Evolutionary conservation across 1,140 invertebrate genomes (phyloP).

Genomic region (Caenorhabditis remanei): DNA sequence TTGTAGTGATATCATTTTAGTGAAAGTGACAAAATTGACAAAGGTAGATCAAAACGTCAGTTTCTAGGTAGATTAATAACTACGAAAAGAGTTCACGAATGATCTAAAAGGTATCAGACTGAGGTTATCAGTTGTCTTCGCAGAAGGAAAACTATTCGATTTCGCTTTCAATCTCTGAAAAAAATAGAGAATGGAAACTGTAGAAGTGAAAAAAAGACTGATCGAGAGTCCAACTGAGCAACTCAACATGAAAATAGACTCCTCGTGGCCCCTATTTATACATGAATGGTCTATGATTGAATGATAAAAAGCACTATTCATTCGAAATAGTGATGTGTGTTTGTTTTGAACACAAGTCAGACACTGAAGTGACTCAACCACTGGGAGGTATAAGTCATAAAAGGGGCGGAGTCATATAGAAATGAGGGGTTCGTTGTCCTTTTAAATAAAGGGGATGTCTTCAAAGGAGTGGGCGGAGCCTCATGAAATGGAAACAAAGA

Average conservation of each 20-base stretch:
- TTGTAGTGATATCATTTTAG: too few relatives aligned
- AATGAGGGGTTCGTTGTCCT: neutral
- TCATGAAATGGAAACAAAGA: neutral
- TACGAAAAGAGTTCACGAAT: too few relatives aligned
- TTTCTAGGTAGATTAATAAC: too few relatives aligned
- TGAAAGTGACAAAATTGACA: too few relatives aligned
- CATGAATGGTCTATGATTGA: neutral
- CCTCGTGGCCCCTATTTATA: neutral
- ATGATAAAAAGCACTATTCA: neutral
- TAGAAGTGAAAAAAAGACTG: neutral
- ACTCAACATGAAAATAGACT: neutral
- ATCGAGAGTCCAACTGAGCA: neutral
- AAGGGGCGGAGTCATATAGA: neutral
- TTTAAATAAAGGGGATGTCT: neutral
- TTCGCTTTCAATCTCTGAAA: too few relatives aligned
- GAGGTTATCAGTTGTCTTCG: too few relatives aligned
- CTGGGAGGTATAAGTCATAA: neutral
- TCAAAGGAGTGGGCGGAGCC: neutral
- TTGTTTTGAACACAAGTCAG: constrained; percentile 39
- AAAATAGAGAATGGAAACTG: too few relatives aligned
- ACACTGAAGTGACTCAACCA: neutral
- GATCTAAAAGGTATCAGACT: too few relatives aligned
- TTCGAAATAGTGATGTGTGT: constrained; percentile 18
- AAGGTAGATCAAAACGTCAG: too few relatives aligned
- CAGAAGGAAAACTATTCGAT: too few relatives aligned